A percentile compares a stretch with the other conserved stretches of the same genome.
phyloP scores from a whole-genome alignment of 1,140 invertebrate genomes.

The Drosophila kanapiae region DNA sequence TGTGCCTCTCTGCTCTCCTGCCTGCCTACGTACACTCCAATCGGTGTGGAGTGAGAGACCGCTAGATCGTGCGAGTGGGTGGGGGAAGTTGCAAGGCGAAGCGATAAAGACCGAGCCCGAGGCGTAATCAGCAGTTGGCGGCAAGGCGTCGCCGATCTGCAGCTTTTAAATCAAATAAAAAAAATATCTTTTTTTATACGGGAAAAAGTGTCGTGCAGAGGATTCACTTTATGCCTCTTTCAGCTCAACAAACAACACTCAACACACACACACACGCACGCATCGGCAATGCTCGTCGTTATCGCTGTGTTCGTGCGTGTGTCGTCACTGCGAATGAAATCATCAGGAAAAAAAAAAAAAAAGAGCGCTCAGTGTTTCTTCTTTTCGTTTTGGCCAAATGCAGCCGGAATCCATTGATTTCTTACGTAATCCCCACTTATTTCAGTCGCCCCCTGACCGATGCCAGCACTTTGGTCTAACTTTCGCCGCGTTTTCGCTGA shows the following conservation, averaged over 20 bases:
- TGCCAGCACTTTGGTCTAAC: conserved; percentile 10
- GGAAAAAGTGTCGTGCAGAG: conserved; percentile 24
- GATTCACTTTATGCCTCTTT: conserved; percentile 27
- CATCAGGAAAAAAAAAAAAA: conserved; percentile 49
- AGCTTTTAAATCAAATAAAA: conserved; percentile 25
- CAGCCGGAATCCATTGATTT: conserved; percentile 59
- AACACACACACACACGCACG: conserved; percentile 4
- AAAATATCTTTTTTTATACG: neutral
- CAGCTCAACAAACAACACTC: conserved; percentile 42
- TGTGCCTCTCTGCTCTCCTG: conserved; percentile 2
- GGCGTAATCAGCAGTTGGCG: conserved; percentile 26
- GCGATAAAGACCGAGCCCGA: conserved; percentile 14
- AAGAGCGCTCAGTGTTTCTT: conserved; percentile 34
- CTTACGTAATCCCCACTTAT: conserved; percentile 75
- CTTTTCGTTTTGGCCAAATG: conserved; percentile 62
- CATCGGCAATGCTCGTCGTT: neutral
- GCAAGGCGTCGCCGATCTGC: conserved; percentile 16
- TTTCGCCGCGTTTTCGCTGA: conserved; percentile 45
- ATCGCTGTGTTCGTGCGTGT: conserved; percentile 37
- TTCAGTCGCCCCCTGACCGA: conserved; percentile 46
- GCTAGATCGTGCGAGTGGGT: conserved; percentile 17
- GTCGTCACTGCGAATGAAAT: conserved; percentile 79
- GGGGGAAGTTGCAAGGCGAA: conserved; percentile 21
- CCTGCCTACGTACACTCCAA: conserved; percentile 33
- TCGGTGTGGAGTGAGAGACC: conserved; percentile 3